Evolutionary conservation across 2,113 vertebrate species (phyloP).

Genomic region (Bujurquina vittata): DNA sequence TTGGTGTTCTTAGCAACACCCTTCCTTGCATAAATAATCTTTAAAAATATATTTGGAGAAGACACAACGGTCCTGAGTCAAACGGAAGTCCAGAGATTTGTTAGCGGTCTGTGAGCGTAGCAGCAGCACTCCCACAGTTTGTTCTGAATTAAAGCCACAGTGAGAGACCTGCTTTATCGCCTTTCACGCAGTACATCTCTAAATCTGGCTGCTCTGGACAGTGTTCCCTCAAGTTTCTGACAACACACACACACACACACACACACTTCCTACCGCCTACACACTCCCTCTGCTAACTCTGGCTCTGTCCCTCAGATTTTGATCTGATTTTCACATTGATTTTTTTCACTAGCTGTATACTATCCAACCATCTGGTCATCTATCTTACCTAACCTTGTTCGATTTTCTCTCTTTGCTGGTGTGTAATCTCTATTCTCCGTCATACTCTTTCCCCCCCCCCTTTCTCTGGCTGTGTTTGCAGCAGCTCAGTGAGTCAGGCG

Average conservation of each 20-base stretch:
- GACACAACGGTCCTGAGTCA: slow-evolving; percentile 15
- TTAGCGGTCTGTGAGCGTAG: slow-evolving; percentile 16
- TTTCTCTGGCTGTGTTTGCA: background rate
- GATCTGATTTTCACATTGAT: slow-evolving; percentile 8
- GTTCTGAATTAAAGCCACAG: slow-evolving; percentile 29
- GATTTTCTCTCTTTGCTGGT: background rate
- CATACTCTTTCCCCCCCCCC: background rate
- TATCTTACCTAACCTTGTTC: background rate
- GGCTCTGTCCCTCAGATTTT: slow-evolving; percentile 38
- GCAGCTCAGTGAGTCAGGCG: slow-evolving; percentile 34
- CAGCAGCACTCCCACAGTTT: slow-evolving; percentile 31
- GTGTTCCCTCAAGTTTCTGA: slow-evolving; percentile 61
- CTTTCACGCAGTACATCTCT: slow-evolving; percentile 27
- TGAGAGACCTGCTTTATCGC: slow-evolving; percentile 18
- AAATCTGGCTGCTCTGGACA: slow-evolving; percentile 56
- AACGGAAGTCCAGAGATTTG: slow-evolving; percentile 26
- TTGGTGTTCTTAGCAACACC: slow-evolving; percentile 11
- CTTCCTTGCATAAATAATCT: slow-evolving; percentile 15
- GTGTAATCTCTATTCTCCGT: background rate
- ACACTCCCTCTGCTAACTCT: slow-evolving; percentile 57
- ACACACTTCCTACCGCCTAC: slow-evolving; percentile 55
- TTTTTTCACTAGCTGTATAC: background rate
- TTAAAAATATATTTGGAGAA: slow-evolving; percentile 31
- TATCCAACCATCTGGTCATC: slow-evolving; percentile 6
- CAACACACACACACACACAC: slow-evolving; percentile 46